Evolutionary conservation across 2,797 vertebrate genomes (phyloP), one percentile per base, ranked within the genome.

Genomic region (Microctenopoma lineatum): DNA sequence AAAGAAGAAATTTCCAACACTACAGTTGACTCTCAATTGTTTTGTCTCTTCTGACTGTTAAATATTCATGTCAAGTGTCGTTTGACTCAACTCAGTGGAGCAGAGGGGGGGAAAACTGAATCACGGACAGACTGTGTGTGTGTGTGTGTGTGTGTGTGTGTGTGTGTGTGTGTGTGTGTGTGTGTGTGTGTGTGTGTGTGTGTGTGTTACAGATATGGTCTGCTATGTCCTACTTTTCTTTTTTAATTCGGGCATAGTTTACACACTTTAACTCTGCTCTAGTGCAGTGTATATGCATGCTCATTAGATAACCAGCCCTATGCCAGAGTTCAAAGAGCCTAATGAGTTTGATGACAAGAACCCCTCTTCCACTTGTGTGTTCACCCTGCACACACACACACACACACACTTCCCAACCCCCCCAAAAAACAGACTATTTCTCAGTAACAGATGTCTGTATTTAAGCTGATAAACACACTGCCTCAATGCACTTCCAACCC

Each of bases 361-460:
- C 57, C 72, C 79, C 36, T 62, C 38, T 26, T 55, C 45, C 53
- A 70, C 68, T 83, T 69, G 68, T 78, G 73, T 62, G 44, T 69
- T 62, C n/a, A 1, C 47, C 25, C 47, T 54, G 27, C 58, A 48
- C 60, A 9, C 29, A 59, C 25, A 54, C 53, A 53, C 57, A 55
- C 63, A 69, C 63, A 44, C 70, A 53, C 74, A 41, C 34, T 29
- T 73, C 67, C 75, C 70, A 52, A 41, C 62, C 80, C 87, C 87
- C 70, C 73, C 16, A 34, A 34, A 34, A 34, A 83, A 82, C 74
- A 84, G 84, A 73, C 77, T 66, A 76, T 80, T 84, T 77, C 88
- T 84, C 85, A 67, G 88, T 82, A 89, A 92, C 93, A 94, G 92
- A 94, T 94, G 93, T 93, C 93, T 91, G 91, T 88, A 91, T 93